Evolutionary conservation across 1,140 invertebrate genomes (phyloP).

Genomic region (Pseudomyrmex sp.): DNA sequence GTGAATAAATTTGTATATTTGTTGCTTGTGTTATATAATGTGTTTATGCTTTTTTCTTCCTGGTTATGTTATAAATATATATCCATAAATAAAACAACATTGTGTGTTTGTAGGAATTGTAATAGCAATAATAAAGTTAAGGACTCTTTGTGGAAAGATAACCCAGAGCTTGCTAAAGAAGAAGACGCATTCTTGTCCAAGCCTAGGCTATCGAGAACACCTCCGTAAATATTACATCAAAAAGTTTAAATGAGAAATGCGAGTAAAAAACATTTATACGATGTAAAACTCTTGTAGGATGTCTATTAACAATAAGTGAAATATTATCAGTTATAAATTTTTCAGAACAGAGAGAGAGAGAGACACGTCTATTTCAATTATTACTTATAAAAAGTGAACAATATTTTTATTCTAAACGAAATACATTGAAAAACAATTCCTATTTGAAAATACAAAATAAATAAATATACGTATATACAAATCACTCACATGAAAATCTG

Average conservation of each 20-base stretch:
- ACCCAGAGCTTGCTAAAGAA: conserved; percentile 52
- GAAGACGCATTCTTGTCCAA: conserved; percentile 77
- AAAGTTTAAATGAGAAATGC: not conserved
- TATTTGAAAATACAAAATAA: conserved; percentile 46
- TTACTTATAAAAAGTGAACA: not conserved
- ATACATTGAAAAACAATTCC: not conserved
- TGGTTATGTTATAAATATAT: not conserved
- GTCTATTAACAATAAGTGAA: no score
- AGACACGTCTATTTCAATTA: conserved; percentile 8
- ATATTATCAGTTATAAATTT: not conserved
- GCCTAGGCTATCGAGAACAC: conserved; percentile 77
- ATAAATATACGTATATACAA: conserved; percentile 71
- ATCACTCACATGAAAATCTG: conserved; percentile 15
- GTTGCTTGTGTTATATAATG: conserved; percentile 10
- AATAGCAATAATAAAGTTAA: conserved; percentile 9
- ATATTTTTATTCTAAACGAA: conserved; percentile 34
- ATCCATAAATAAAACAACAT: not conserved
- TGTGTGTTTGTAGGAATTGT: conserved; percentile 56
- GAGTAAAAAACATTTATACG: not conserved
- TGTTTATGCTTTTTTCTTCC: not conserved
- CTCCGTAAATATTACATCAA: conserved; percentile 58
- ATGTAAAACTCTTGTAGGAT: conserved; percentile 10
- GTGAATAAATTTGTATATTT: conserved; percentile 55
- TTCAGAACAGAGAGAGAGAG: not conserved
- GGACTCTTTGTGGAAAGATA: conserved; percentile 17